Conservation (phyloP, 2,888 invertebrate genomes). For the Machimus atricapillus region DNA sequence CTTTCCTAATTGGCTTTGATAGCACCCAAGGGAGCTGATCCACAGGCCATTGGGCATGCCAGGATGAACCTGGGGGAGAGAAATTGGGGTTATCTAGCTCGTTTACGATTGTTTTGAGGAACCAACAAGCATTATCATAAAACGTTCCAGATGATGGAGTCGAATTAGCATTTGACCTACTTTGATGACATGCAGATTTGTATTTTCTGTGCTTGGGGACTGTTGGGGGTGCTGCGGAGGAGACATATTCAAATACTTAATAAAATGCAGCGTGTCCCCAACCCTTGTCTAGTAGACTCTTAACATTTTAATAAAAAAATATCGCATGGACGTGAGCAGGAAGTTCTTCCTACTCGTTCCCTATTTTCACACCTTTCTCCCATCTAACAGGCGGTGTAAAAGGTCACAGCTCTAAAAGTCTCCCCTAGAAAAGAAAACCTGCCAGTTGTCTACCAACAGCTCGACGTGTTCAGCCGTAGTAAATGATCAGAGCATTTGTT, state of each 20-base stretch:
- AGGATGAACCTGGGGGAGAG: background rate
- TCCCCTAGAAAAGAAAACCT: conserved; percentile 7
- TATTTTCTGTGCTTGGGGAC: background rate
- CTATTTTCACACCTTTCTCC: background rate
- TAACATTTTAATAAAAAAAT: conserved; percentile 20
- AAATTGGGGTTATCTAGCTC: conserved; percentile 38
- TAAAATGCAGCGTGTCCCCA: too few species aligned
- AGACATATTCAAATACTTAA: background rate
- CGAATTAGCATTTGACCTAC: conserved; percentile 36
- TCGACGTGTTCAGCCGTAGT: conserved; percentile 1
- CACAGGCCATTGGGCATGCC: conserved; percentile 21
- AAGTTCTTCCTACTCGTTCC: background rate
- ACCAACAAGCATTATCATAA: conserved; percentile 9
- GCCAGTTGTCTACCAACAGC: conserved; percentile 7
- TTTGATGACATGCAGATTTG: background rate
- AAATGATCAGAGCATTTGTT: conserved; percentile 39
- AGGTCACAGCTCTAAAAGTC: background rate
- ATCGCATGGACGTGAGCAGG: conserved; percentile 18
- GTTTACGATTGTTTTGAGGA: conserved; percentile 22
- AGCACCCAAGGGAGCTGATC: conserved; percentile 58
- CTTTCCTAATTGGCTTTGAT: conserved; percentile 62
- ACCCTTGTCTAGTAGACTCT: background rate
- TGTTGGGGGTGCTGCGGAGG: background rate
- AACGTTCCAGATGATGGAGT: conserved; percentile 27
- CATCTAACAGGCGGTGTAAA: background rate